These are phyloP conservation scores for Rhinogobio ventralis DNA, from an alignment of 2,797 vertebrate genomes.

Conservation along the genomic window DNA sequence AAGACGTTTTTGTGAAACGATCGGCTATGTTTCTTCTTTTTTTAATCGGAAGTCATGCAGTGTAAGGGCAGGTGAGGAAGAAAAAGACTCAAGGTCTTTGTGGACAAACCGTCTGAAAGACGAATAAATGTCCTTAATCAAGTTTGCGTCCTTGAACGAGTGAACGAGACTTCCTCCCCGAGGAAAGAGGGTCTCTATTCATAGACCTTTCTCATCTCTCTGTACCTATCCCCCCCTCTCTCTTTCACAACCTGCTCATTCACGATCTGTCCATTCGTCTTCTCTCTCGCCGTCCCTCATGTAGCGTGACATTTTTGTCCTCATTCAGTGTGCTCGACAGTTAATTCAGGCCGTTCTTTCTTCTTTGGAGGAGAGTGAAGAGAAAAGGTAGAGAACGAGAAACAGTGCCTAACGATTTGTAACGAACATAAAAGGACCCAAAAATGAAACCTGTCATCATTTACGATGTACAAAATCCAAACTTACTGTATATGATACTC, in stretches of 20 bases:
- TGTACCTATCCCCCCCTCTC: not conserved
- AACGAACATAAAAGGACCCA: not conserved
- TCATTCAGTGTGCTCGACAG: not conserved
- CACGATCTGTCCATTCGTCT: conserved; percentile 22
- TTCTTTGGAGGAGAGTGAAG: not conserved
- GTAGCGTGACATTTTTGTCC: conserved; percentile 29
- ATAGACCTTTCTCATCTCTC: conserved; percentile 35
- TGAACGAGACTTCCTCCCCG: conserved; percentile 51
- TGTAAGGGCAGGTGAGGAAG: conserved; percentile 23
- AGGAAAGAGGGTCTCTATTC: conserved; percentile 52
- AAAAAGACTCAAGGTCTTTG: conserved; percentile 39
- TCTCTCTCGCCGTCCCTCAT: conserved; percentile 2
- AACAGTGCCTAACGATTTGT: not conserved
- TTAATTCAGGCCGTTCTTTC: not conserved
- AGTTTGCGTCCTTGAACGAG: conserved; percentile 55
- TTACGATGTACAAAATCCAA: not conserved
- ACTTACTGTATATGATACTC: not conserved
- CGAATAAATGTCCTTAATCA: conserved; percentile 51
- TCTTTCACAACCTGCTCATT: conserved; percentile 16
- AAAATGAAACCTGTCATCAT: not conserved
- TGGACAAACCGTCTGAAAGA: conserved; percentile 9
- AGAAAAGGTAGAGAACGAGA: not conserved
- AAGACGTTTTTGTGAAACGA: not conserved
- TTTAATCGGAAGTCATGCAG: not conserved
- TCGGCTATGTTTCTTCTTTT: not conserved